Base-by-base conservation (phyloP, 2,888 invertebrate species). In the Meiosimyza platycephala region DNA sequence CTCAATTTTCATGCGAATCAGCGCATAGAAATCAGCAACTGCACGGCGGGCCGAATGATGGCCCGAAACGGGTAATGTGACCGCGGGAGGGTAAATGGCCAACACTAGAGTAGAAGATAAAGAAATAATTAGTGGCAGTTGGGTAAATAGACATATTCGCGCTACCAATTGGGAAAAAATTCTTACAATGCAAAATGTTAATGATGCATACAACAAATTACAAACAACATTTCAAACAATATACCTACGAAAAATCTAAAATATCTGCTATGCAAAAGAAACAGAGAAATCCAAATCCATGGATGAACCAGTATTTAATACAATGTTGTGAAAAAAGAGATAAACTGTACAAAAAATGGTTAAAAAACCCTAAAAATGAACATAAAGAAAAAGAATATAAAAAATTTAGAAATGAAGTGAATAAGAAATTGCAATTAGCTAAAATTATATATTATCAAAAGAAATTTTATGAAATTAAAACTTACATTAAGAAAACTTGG, bases 401-500 rank as follows among this genome's bases (percentile, higher is more conserved):
- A 72, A 72, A 72, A 47, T 54, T 40, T 18, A 50, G 60, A n/a
- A 67, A 72, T 50, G 60, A 13, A n/a, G n/a, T n/a, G n/a, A n/a
- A n/a, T n/a, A n/a, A n/a, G n/a, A n/a, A n/a, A n/a, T n/a, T n/a
- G n/a, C 22, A 67, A 60, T 51, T 52, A 47, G 54, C 67, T 40
- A 72, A 52, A 54, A 54, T 47, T 55, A 28, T n/a, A 1, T 69
- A 59, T 16, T 72, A 69, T 57, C 57, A 65, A 64, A 71, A 64
- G 7, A 64, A 74, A 54, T 65, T 72, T 59, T 54, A 64, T 16
- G 47, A 64, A 60, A 65, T 64, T 22, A 59, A 55, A 54, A 64
- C 64, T 33, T n/a, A 72, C 50, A 60, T 60, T 6, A 57, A 52
- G 13, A 67, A 51, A 15, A 72, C 75, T 40, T 75, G 67, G 70